phyloP scores from a whole-genome alignment of 1,140 invertebrate species.

The Atta cephalotes region DNA sequence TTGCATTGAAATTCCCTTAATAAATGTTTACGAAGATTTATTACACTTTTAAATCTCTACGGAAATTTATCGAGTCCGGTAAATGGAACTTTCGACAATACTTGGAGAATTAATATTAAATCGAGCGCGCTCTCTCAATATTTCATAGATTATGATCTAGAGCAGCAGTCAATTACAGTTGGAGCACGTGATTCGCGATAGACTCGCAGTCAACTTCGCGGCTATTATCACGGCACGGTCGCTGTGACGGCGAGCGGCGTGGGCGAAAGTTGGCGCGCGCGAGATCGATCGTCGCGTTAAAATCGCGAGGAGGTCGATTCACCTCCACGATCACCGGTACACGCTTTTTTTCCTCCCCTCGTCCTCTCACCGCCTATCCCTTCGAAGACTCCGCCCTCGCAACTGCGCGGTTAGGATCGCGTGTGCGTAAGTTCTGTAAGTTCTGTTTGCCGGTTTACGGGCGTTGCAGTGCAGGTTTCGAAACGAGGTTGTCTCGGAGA shows the following conservation, averaged over 20 bases:
- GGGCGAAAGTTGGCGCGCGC: constrained; percentile 25
- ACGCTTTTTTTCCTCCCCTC: background rate
- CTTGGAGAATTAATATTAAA: background rate
- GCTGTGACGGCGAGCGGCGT: constrained; percentile 25
- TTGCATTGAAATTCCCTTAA: background rate
- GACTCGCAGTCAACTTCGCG: constrained; percentile 21
- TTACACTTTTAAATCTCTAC: background rate
- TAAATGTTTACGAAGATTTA: no score
- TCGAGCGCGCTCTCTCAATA: background rate
- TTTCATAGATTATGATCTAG: constrained; percentile 32
- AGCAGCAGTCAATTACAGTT: constrained; percentile 11
- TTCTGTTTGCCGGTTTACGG: background rate
- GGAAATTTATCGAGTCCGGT: no score
- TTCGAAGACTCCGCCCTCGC: constrained; percentile 26
- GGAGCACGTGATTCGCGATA: constrained; percentile 10
- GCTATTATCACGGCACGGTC: constrained; percentile 19
- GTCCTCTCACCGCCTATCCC: background rate
- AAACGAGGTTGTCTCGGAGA: background rate
- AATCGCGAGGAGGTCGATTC: constrained; percentile 34
- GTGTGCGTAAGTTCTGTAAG: background rate
- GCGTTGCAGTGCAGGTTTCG: background rate
- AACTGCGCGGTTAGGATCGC: constrained; percentile 21
- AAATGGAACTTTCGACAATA: background rate
- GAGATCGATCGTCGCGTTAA: constrained; percentile 42
- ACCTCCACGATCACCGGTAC: background rate